These are phyloP conservation scores for Empidonax alnorum DNA, from an alignment of 2,113 vertebrate genomes.

Conservation along the genomic window DNA sequence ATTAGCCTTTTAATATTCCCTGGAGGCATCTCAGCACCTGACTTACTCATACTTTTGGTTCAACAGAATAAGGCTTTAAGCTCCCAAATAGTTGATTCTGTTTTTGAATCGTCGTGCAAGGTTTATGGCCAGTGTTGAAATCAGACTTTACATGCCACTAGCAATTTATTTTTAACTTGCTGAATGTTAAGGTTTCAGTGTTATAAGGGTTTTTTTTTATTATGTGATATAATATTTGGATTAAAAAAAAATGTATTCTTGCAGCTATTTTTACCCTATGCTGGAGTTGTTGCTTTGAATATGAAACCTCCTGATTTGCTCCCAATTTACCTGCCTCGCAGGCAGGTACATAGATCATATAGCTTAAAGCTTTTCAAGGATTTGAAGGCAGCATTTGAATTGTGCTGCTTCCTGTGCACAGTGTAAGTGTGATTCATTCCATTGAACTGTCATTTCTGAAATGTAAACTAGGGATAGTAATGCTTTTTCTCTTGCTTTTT, in stretches of 20 bases:
- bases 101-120: background rate
- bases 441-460: conserved; percentile 54
- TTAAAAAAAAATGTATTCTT: background rate
- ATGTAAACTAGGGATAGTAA: conserved; percentile 50
- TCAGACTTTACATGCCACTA: background rate
- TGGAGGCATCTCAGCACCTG: background rate
- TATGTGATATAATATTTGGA: background rate
- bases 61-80: background rate
- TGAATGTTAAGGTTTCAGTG: background rate
- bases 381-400: background rate
- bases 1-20: background rate
- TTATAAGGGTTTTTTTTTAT: background rate
- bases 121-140: background rate
- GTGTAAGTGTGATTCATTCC: background rate
- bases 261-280: background rate
- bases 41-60: background rate
- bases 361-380: background rate
- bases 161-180: background rate
- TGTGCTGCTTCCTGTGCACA: background rate
- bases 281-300: background rate
- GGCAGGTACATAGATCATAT: background rate
- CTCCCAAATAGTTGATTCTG: background rate
- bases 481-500: conserved; percentile 22
- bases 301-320: background rate
- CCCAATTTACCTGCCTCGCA: background rate